Percentiles rank a stretch among this genome's conserved stretches.
phyloP scores from a whole-genome alignment of 1,140 invertebrate genomes.

The Hycleus cichorii region DNA sequence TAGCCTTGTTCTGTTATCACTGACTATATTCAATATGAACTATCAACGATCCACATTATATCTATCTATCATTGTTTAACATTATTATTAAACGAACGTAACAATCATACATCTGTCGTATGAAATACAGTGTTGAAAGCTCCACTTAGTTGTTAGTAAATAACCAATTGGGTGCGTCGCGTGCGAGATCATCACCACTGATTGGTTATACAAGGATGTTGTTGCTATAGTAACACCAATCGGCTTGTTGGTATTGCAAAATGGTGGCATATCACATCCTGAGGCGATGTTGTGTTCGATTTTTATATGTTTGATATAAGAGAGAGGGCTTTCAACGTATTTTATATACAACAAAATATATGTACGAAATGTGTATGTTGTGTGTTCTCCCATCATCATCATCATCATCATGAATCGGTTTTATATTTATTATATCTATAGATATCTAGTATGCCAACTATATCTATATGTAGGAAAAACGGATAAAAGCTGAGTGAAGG shows the following conservation, averaged over 20 bases:
- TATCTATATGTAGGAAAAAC: too few species aligned
- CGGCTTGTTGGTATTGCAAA: conserved; percentile 20
- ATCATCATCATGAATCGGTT: too few species aligned
- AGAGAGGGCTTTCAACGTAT: conserved; percentile 22
- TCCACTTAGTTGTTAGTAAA: conserved; percentile 9
- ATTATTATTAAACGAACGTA: not conserved
- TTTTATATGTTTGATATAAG: conserved; percentile 34
- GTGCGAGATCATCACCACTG: conserved; percentile 11
- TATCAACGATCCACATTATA: conserved; percentile 3
- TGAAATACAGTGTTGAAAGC: conserved; percentile 8
- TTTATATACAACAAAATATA: conserved; percentile 10
- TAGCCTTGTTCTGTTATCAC: conserved; percentile 39
- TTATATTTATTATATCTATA: too few species aligned
- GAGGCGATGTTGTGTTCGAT: conserved; percentile 29
- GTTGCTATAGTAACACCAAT: conserved; percentile 35
- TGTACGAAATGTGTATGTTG: conserved; percentile 7
- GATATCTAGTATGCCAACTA: too few species aligned
- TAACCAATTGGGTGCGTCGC: conserved; percentile 22
- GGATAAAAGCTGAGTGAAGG: too few species aligned
- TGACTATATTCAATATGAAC: conserved; percentile 16
- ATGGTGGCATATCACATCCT: conserved; percentile 30
- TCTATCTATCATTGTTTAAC: conserved; percentile 7
- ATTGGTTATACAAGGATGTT: conserved; percentile 20
- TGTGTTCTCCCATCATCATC: conserved; percentile 13
- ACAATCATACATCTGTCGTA: not conserved